Evolutionary conservation across 2,113 vertebrate genomes (phyloP).

Genomic region (Chiloscyllium plagiosum): DNA sequence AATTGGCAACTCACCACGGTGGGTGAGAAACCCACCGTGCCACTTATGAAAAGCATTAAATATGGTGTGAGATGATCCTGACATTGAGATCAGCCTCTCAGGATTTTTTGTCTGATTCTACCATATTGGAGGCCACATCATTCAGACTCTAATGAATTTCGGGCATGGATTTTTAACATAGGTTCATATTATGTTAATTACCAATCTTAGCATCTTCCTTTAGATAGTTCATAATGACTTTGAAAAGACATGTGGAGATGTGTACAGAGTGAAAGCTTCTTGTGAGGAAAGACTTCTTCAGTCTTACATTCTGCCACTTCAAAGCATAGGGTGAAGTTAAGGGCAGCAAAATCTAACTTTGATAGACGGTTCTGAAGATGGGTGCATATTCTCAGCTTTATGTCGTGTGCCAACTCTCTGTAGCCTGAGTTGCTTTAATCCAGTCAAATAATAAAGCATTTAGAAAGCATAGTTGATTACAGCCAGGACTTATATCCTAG

Average conservation of each 20-base stretch:
- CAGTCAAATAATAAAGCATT: slow-evolving; percentile 14
- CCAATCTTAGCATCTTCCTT: background rate
- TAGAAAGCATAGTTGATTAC: background rate
- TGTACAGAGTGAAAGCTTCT: slow-evolving; percentile 33
- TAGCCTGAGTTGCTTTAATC: background rate
- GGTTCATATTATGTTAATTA: background rate
- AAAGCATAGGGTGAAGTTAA: background rate
- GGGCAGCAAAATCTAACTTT: background rate
- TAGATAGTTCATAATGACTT: background rate
- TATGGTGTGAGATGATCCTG: too few species aligned
- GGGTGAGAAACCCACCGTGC: too few species aligned
- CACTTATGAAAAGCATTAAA: too few species aligned
- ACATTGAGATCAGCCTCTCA: too few species aligned
- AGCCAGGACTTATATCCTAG: background rate
- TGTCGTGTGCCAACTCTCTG: background rate
- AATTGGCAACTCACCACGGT: too few species aligned
- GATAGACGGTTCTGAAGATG: background rate
- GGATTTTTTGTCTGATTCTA: too few species aligned
- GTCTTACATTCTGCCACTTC: background rate
- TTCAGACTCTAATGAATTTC: too few species aligned
- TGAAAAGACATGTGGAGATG: background rate
- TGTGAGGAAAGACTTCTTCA: background rate
- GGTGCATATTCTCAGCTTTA: background rate
- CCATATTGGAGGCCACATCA: too few species aligned
- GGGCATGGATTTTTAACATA: background rate